Evolutionary conservation across 2,888 invertebrate genomes (phyloP), one percentile per base, ranked within the genome.

Genomic region (Melolontha melolontha): DNA sequence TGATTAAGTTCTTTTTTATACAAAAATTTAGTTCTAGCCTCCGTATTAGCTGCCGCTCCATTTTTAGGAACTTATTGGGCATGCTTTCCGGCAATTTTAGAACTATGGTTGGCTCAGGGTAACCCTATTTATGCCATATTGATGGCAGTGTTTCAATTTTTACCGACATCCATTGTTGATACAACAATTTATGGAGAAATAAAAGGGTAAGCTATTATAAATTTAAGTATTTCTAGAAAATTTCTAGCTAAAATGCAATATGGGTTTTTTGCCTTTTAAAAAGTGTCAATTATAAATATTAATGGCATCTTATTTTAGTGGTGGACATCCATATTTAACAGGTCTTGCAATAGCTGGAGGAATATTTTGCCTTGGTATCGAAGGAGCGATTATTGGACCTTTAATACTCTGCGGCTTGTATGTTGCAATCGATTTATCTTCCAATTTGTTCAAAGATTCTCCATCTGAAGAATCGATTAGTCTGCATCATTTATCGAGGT

Each of bases 321-420:
- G 94, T 17, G 96, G 97, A 1, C 98, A 98, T 85, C 98, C 98
- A 0, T 98, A 98, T 85, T 88, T 98, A 71, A 98, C 98, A 7
- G 98, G 97, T 40, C 85, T 99, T 64, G 95, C 98, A 1, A 96
- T 99, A 79, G 98, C 97, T 14, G 98, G 98, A 10, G 99, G 99
- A 52, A 95, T 99, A 79, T 97, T 97, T 84, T 98, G 96, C 88
- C 86, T 98, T 74, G 98, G 98, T 0, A 91, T 96, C 66, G 96
- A 98, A 84, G 99, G 99, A 0, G 98, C 98, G 1, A 95, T 99
- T 74, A 92, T 98, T 69, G 99, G 98, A 0, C 99, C 99, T 0
- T 87, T 99, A 34, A 87, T 98, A 57, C 87, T 99, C 0, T 98
- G 98, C 82, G 94, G 94, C 77, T 90, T 98, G 64, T 93, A 98